Conservation (phyloP, 1,140 invertebrate species). For the Drosophila tsacasi region DNA sequence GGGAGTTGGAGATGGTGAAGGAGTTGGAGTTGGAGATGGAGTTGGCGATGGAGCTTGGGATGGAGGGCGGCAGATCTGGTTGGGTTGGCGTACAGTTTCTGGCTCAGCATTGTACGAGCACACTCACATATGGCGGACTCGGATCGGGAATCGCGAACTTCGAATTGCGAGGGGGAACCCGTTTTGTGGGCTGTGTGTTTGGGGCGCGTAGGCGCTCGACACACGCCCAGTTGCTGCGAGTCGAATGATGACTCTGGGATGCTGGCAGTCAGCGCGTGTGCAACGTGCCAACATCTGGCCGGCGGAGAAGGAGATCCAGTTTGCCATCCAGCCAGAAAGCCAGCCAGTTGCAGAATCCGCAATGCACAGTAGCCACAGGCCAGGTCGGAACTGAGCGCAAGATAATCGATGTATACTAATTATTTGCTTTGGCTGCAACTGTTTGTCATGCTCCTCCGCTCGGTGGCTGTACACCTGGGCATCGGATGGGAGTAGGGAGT, state of each 20-base stretch:
- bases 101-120: slow-evolving; percentile 63
- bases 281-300: slow-evolving; percentile 76
- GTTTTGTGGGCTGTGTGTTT: slow-evolving; percentile 71
- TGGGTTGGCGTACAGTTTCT: slow-evolving; percentile 70
- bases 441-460: slow-evolving; percentile 77
- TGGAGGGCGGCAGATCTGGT: slow-evolving; percentile 20
- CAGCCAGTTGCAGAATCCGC: slow-evolving; percentile 3
- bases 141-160: slow-evolving; percentile 17
- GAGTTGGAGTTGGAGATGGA: slow-evolving; percentile 6
- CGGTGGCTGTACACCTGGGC: slow-evolving; percentile 47
- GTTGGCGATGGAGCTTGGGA: slow-evolving; percentile 1
- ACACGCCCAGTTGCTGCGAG: slow-evolving; percentile 45
- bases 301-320: slow-evolving; percentile 59
- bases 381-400: slow-evolving; percentile 59
- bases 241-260: slow-evolving; percentile 5
- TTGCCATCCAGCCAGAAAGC: slow-evolving; percentile 28
- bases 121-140: slow-evolving; percentile 72
- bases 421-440: slow-evolving; percentile 83
- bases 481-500: not conserved
- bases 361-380: slow-evolving; percentile 63
- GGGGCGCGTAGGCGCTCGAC: slow-evolving; percentile 73
- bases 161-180: slow-evolving; percentile 61
- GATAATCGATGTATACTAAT: slow-evolving; percentile 84
- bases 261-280: slow-evolving; percentile 62
- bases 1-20: slow-evolving; percentile 22